Evolutionary conservation across 1,140 invertebrate genomes (phyloP).

Genomic region (Magallana angulata): DNA sequence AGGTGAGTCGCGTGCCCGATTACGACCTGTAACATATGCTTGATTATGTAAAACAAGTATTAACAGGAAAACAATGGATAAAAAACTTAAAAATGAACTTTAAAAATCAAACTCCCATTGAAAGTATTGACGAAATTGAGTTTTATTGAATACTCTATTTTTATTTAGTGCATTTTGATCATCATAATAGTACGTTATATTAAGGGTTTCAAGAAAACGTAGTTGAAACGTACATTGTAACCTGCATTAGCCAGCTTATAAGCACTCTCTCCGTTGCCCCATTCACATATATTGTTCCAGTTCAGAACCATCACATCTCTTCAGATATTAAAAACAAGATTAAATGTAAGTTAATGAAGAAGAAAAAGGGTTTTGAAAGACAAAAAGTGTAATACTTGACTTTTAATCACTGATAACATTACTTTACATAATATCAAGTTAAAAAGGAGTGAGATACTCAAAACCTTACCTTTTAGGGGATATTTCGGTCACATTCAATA

Average conservation of each 20-base stretch:
- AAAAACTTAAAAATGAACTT: no score
- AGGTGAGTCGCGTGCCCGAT: slow-evolving; percentile 65
- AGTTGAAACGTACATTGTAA: slow-evolving; percentile 65
- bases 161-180: no score
- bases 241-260: slow-evolving; percentile 67
- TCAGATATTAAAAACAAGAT: slow-evolving; percentile 49
- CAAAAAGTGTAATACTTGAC: slow-evolving; percentile 68
- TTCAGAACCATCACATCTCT: slow-evolving; percentile 63
- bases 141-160: no score
- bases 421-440: slow-evolving; percentile 61
- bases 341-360: background rate
- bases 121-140: no score
- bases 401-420: slow-evolving; percentile 45
- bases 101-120: no score
- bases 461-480: slow-evolving; percentile 18
- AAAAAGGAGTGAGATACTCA: slow-evolving; percentile 49
- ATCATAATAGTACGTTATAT: no score
- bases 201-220: background rate
- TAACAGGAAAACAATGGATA: no score
- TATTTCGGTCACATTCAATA: slow-evolving; percentile 35
- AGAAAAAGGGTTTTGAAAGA: slow-evolving; percentile 48
- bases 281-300: slow-evolving; percentile 77
- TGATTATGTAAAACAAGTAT: background rate
- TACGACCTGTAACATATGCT: background rate
- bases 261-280: slow-evolving; percentile 65